Percentiles rank a stretch among this genome's conserved stretches.
Evolutionary conservation across 2,797 vertebrate genomes (phyloP).

Genomic region (Stomatorhinus walkeri): DNA sequence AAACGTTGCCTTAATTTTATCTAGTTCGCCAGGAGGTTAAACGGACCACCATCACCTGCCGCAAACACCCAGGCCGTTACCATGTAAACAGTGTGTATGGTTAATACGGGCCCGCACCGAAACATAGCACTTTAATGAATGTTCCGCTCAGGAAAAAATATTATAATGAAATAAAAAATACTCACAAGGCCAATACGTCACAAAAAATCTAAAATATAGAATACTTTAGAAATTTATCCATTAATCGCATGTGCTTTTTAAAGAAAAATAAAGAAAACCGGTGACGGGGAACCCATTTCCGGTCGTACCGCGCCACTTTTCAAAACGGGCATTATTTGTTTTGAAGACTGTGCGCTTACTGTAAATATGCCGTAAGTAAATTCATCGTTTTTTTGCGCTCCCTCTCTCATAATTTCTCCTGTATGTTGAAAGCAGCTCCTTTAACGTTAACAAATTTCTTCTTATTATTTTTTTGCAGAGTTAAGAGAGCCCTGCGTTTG

Average conservation of each 20-base stretch:
- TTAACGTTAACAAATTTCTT: conserved; percentile 25
- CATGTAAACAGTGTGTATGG: conserved; percentile 52
- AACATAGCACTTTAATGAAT: conserved; percentile 31
- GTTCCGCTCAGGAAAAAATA: neutral
- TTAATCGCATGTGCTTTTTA: neutral
- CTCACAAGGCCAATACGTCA: neutral
- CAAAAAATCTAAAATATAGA: neutral
- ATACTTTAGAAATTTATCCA: neutral
- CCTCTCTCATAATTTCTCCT: neutral
- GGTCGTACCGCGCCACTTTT: conserved; percentile 36
- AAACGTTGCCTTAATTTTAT: neutral
- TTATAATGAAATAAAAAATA: neutral
- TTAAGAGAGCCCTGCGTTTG: conserved; percentile 60
- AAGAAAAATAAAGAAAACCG: neutral
- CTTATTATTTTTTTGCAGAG: conserved; percentile 56
- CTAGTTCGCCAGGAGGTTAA: neutral
- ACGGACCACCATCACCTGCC: neutral
- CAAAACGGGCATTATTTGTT: neutral
- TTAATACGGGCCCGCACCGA: conserved; percentile 26
- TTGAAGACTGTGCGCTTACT: neutral
- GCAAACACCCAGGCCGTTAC: conserved; percentile 39
- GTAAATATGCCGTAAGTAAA: conserved; percentile 33
- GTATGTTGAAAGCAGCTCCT: neutral
- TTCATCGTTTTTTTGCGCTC: neutral
- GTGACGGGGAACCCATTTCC: conserved; percentile 8